phyloP scores from a whole-genome alignment of 2,113 vertebrate species.

The Thalassarche chlororhynchos region DNA sequence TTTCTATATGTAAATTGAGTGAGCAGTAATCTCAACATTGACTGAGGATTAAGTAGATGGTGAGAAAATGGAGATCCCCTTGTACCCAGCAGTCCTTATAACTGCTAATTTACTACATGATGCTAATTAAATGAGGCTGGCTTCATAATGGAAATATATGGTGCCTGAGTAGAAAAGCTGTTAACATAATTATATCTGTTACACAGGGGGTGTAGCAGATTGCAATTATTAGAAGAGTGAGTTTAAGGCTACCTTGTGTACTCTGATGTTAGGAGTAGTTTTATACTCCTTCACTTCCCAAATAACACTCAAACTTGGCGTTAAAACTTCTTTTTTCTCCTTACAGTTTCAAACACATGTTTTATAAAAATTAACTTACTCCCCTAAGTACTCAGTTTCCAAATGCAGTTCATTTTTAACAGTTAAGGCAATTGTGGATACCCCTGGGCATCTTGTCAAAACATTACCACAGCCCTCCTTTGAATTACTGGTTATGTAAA shows the following conservation, averaged over 20 bases:
- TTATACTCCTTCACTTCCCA: slow-evolving; percentile 41
- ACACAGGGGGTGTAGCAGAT: slow-evolving; percentile 62
- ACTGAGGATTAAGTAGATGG: slow-evolving; percentile 76
- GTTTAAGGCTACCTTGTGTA: slow-evolving; percentile 38
- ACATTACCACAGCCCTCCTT: background rate
- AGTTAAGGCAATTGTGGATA: background rate
- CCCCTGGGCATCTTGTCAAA: slow-evolving; percentile 41
- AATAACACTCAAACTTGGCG: background rate
- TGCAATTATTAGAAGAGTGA: slow-evolving; percentile 73
- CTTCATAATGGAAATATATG: slow-evolving; percentile 76
- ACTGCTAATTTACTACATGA: slow-evolving; percentile 79
- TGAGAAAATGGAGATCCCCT: slow-evolving; percentile 74
- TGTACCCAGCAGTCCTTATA: slow-evolving; percentile 70
- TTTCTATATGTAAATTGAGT: slow-evolving; percentile 45
- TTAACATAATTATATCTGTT: slow-evolving; percentile 78
- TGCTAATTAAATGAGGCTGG: slow-evolving; percentile 77
- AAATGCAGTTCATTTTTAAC: slow-evolving; percentile 29
- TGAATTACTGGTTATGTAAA: background rate
- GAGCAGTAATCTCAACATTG: slow-evolving; percentile 68
- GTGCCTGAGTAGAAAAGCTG: slow-evolving; percentile 67
- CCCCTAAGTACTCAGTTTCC: background rate
- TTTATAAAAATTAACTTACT: slow-evolving; percentile 24
- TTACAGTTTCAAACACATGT: background rate
- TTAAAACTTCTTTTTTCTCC: slow-evolving; percentile 4
- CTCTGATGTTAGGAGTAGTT: slow-evolving; percentile 38